Percentiles rank a stretch among this genome's conserved stretches.
These are phyloP conservation scores for Thymelicus acteon DNA, from an alignment of 2,888 invertebrate species.

Conservation along the genomic window DNA sequence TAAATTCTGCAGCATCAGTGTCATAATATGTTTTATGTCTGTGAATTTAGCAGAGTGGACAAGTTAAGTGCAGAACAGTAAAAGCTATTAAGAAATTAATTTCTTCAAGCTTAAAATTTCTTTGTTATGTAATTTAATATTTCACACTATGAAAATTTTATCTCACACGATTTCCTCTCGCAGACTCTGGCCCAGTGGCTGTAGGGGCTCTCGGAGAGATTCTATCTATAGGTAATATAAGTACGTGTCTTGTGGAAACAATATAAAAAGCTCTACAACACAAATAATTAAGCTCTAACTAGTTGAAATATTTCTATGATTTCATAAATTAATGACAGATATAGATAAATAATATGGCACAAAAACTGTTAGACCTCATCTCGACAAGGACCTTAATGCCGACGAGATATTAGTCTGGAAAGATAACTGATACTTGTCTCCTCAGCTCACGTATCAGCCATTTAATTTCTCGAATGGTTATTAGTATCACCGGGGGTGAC, in stretches of 20 bases:
- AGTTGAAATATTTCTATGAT: too few species aligned
- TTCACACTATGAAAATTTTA: too few species aligned
- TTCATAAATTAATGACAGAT: too few species aligned
- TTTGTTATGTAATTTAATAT: not conserved
- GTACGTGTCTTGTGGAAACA: too few species aligned
- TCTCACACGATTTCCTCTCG: too few species aligned
- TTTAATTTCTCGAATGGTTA: conserved; percentile 62
- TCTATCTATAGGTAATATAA: too few species aligned
- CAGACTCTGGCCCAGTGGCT: too few species aligned
- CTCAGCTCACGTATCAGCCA: conserved; percentile 49
- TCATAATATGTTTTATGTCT: conserved; percentile 1
- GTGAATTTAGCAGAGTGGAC: not conserved
- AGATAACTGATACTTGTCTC: conserved; percentile 15
- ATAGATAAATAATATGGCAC: too few species aligned
- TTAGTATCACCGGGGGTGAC: conserved; percentile 62
- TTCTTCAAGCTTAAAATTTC: not conserved
- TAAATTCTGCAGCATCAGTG: conserved; percentile 41
- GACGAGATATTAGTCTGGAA: conserved; percentile 7
- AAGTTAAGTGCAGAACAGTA: not conserved
- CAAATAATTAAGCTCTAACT: too few species aligned
- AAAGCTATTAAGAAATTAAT: conserved; percentile 7
- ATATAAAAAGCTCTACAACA: too few species aligned
- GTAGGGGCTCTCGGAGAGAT: too few species aligned
- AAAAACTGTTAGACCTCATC: conserved; percentile 4
- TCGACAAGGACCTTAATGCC: not conserved